These are phyloP conservation scores for Eurystomus glaucurus DNA, from an alignment of 2,797 vertebrate genomes.

Conservation along the genomic window DNA sequence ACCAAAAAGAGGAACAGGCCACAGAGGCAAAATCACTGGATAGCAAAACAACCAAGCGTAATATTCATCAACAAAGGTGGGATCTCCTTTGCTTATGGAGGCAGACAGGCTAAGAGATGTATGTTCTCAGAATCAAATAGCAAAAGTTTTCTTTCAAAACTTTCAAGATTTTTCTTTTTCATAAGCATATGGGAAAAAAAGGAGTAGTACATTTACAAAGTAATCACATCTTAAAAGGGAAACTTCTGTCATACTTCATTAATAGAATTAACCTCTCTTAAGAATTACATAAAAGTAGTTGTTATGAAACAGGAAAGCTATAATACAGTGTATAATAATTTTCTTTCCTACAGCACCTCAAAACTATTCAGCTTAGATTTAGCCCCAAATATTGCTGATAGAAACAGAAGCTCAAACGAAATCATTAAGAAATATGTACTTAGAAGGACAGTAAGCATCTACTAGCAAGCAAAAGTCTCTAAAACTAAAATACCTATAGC, in stretches of 20 bases:
- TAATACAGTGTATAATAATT: not conserved
- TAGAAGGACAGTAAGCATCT: conserved; percentile 21
- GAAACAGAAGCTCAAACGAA: conserved; percentile 27
- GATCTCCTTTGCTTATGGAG: not conserved
- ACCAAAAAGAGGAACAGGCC: not conserved
- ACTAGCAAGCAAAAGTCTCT: not conserved
- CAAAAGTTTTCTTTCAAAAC: not conserved
- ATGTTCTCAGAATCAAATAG: conserved; percentile 6
- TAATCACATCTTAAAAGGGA: not conserved
- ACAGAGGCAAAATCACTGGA: not conserved
- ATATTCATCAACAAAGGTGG: not conserved
- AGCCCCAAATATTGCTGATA: not conserved
- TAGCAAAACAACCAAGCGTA: not conserved
- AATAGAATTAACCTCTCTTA: conserved; percentile 26
- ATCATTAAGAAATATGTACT: not conserved
- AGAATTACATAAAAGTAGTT: conserved; percentile 8
- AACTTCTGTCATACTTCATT: conserved; percentile 25
- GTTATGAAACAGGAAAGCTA: not conserved
- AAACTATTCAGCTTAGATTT: not conserved
- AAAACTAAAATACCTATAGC: not conserved
- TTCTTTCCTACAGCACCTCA: not conserved
- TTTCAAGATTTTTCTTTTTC: not conserved
- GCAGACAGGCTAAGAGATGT: not conserved
- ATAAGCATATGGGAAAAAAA: not conserved
- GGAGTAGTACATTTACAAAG: not conserved